Percentiles rank a stretch among this genome's conserved stretches.
phyloP scores from a whole-genome alignment of 1,140 invertebrate genomes.

The Hirudo medicinalis region DNA sequence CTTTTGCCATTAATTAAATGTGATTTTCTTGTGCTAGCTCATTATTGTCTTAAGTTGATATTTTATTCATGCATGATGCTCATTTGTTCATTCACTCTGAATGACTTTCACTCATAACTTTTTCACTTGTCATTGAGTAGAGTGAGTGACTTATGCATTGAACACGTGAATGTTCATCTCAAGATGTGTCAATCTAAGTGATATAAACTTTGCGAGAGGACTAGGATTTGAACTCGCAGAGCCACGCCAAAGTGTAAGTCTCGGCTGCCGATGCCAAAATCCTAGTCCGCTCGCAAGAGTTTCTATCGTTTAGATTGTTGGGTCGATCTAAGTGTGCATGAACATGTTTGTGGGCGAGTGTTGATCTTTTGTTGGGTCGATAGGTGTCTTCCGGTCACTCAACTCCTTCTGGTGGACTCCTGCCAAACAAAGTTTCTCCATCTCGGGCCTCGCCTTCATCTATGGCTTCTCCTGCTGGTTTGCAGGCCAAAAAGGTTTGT shows the following conservation, averaged over 20 bases:
- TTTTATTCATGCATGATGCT: neutral
- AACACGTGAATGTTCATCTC: neutral
- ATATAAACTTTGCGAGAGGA: too few relatives aligned
- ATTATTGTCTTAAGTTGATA: neutral
- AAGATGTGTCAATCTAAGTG: too few relatives aligned
- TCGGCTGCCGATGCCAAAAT: too few relatives aligned
- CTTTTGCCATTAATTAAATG: too few relatives aligned
- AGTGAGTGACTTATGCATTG: neutral
- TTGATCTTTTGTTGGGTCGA: too few relatives aligned
- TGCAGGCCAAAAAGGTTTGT: slow-evolving; percentile 7
- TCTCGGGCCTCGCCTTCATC: neutral
- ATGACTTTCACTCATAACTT: neutral
- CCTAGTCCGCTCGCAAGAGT: too few relatives aligned
- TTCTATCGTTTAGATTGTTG: too few relatives aligned
- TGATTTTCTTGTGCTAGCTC: neutral
- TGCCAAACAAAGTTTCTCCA: slow-evolving; percentile 5
- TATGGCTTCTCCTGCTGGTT: neutral
- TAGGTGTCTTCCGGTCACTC: slow-evolving; percentile 1
- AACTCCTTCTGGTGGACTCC: neutral
- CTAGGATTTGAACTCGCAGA: too few relatives aligned
- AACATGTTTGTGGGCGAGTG: too few relatives aligned
- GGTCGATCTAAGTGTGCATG: too few relatives aligned
- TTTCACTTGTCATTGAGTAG: neutral
- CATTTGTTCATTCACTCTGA: neutral
- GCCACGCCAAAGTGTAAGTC: too few relatives aligned